These are phyloP conservation scores for Lophura nycthemera DNA, from an alignment of 2,113 vertebrate genomes.

Conservation along the genomic window DNA sequence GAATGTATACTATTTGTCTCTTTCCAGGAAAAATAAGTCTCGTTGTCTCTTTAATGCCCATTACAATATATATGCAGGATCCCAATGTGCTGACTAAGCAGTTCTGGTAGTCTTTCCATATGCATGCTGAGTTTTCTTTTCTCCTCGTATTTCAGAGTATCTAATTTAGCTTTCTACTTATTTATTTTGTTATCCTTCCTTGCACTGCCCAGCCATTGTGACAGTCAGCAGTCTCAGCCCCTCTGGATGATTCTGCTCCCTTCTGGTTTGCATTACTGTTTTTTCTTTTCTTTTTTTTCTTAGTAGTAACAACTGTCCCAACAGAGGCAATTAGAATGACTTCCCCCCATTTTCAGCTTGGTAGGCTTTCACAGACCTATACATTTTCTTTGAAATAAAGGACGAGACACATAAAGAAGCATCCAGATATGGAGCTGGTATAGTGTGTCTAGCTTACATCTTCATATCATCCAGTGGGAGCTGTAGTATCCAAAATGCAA, in stretches of 20 bases:
- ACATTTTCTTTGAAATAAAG: neutral
- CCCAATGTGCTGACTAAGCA: neutral
- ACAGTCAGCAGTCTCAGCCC: neutral
- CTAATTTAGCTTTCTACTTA: neutral
- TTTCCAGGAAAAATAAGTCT: constrained; percentile 2
- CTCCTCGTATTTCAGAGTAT: neutral
- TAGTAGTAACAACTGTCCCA: neutral
- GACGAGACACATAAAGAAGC: neutral
- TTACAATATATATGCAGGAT: neutral
- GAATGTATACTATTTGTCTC: neutral
- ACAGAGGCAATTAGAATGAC: neutral
- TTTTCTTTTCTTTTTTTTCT: neutral
- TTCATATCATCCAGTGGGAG: neutral
- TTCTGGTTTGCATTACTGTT: neutral
- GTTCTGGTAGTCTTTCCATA: neutral
- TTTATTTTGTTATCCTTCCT: neutral
- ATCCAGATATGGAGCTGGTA: neutral
- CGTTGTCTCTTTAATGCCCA: neutral
- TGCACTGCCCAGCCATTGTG: neutral
- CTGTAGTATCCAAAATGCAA: neutral
- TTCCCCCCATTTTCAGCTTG: neutral
- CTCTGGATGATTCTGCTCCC: neutral
- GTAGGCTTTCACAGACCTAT: neutral
- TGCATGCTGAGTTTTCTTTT: neutral
- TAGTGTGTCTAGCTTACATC: neutral